Conservation (phyloP, 23 tunicate species). For the Halocynthia aurantium region DNA sequence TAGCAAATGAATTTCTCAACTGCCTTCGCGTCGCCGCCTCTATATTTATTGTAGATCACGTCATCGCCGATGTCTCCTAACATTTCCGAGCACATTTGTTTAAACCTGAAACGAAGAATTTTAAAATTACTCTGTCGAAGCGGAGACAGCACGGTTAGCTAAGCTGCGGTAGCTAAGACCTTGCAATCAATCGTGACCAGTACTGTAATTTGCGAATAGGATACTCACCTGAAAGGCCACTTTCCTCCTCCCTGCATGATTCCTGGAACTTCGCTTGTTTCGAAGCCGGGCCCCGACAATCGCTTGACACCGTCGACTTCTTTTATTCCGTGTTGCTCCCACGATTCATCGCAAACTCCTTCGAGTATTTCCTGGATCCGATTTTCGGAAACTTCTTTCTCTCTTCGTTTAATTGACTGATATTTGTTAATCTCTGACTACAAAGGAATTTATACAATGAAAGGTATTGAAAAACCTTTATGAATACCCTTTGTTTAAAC, state of each 20-base stretch:
- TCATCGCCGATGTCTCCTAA: conserved; percentile 70
- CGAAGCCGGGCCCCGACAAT: conserved; percentile 60
- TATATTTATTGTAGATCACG: conserved; percentile 44
- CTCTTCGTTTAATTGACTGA: conserved; percentile 39
- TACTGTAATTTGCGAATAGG: background rate
- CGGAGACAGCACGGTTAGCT: background rate
- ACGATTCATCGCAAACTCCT: conserved; percentile 58
- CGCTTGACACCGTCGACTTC: conserved; percentile 75
- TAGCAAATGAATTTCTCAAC: conserved; percentile 25
- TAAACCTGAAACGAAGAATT: conserved; percentile 32
- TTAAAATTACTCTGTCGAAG: too few species aligned
- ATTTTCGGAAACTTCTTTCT: conserved; percentile 55
- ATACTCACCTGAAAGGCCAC: conserved; percentile 75
- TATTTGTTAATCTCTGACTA: conserved; percentile 63
- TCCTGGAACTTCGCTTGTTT: conserved; percentile 42
- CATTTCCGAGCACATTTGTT: conserved; percentile 62
- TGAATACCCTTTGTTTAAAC: background rate
- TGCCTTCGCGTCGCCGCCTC: conserved; percentile 22
- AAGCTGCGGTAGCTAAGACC: background rate
- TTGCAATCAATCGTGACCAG: background rate
- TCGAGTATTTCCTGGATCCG: conserved; percentile 66
- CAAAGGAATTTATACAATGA: background rate
- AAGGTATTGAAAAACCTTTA: background rate
- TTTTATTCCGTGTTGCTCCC: conserved; percentile 65
- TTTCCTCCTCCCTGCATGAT: conserved; percentile 82